Evolutionary conservation across 2,888 invertebrate species (phyloP).

Genomic region (Tuberolachnus salignus): DNA sequence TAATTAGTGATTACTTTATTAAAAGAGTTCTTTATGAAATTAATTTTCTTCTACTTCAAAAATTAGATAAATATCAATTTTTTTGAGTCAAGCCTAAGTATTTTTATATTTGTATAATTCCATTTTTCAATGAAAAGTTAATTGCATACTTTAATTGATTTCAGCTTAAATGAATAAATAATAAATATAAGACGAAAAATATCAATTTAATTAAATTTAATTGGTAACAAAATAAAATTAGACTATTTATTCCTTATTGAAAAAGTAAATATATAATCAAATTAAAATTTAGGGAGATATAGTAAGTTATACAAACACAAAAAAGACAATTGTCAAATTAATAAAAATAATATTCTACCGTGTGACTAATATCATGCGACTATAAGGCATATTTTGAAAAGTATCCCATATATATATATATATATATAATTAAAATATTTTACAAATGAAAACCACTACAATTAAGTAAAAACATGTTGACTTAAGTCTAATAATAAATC

Average conservation of each 20-base stretch:
- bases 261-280: background rate
- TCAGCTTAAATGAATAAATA: background rate
- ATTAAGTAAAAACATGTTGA: background rate
- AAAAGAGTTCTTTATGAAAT: too few relatives aligned
- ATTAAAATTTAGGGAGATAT: background rate
- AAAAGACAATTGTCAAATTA: background rate
- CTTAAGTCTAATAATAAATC: background rate
- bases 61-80: too few relatives aligned
- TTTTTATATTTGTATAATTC: too few relatives aligned
- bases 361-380: background rate
- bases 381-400: background rate
- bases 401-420: background rate
- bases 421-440: background rate
- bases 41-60: too few relatives aligned
- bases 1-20: too few relatives aligned
- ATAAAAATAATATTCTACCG: background rate
- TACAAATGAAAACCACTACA: background rate
- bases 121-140: too few relatives aligned
- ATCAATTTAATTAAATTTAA: conserved; percentile 16
- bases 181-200: background rate
- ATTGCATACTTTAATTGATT: background rate
- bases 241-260: conserved; percentile 2
- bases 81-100: too few relatives aligned
- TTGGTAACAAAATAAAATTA: conserved; percentile 39
- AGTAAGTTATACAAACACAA: background rate